phyloP scores from a whole-genome alignment of 1,140 invertebrate genomes.

The Drosophila rhopaloa region DNA sequence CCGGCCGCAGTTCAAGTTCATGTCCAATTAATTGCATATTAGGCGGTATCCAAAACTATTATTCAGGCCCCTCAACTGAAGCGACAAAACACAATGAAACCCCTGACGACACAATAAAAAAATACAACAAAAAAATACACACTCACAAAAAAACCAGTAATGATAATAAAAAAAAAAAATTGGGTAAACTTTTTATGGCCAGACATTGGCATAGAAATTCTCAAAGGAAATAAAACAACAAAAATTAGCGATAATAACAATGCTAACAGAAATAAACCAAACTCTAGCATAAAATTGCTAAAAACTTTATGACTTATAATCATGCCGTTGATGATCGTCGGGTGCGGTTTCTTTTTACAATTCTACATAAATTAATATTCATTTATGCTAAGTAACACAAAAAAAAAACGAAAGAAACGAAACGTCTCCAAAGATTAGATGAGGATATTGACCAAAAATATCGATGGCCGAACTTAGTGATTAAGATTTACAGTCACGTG shows the following conservation, averaged over 20 bases:
- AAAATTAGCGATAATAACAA: conserved; percentile 56
- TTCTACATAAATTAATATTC: conserved; percentile 55
- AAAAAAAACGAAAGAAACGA: neutral
- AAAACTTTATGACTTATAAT: conserved; percentile 45
- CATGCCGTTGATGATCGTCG: conserved; percentile 6
- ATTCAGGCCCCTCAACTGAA: conserved; percentile 62
- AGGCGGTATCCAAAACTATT: conserved; percentile 57
- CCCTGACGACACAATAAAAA: conserved; percentile 19
- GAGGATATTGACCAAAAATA: conserved; percentile 13
- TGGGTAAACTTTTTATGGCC: conserved; percentile 50
- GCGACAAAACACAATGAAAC: conserved; percentile 40
- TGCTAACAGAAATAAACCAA: conserved; percentile 26
- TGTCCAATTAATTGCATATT: conserved; percentile 78
- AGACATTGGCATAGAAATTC: conserved; percentile 62
- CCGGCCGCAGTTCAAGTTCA: conserved; percentile 57
- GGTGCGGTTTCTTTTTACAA: conserved; percentile 40
- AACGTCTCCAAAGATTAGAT: neutral
- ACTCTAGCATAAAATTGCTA: conserved; percentile 22
- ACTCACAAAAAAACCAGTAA: conserved; percentile 11
- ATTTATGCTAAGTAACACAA: conserved; percentile 44
- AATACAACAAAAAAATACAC: conserved; percentile 9
- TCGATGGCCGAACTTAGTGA: neutral
- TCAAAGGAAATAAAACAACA: conserved; percentile 34
- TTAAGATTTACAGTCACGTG: conserved; percentile 22
- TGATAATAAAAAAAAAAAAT: conserved; percentile 29